Base-by-base conservation (phyloP, 2,888 invertebrate genomes). In the Euzetes globulus region DNA sequence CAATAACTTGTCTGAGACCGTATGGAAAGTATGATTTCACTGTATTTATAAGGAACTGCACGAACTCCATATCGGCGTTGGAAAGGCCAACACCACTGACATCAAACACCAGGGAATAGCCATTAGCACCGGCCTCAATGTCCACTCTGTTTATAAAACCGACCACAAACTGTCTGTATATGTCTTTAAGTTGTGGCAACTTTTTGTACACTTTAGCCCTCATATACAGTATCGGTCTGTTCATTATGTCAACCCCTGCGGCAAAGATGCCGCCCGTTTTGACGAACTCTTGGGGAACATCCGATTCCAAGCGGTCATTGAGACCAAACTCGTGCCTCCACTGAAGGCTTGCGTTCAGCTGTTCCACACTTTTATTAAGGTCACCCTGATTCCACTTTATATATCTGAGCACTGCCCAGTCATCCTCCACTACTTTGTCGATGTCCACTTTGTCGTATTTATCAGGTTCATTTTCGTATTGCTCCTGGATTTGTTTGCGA, bases 41-140 rank as follows among this genome's bases (percentile, higher is more conserved):
- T n/a, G 68, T 27, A 29, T 68, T 52, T 22, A 74, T 70, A 5
- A 74, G 22, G 29, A 74, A 74, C 55, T 74, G 68, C 3, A 74
- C 37, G 45, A 74, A 74, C 1, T 74, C 74, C 25, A 74, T 29
- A 29, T 74, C 74, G 3, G 70, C 29, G 25, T 74, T 74, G n/a
- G 19, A 13, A 15, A 71, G 33, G 22, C 74, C 68, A 19, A 74
- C 27, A 19, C 74, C 74, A 17, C 47, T 47, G n/a, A 68, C 27
- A 37, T 74, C 74, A 37, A 74, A 74, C 27, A 74, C 68, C 27
- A 74, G 70, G 5, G 50, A 45, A 58, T 70, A 74, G 37, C 74
- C 74, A 9, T 25, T 74, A 0, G 6, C 68, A 17, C 47, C 70
- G 22, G 68, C 15, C 15, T 70, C 41, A 17, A 13, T 7, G 33